Conservation (phyloP, 2,888 invertebrate genomes). For the Epsilonema sp. region DNA sequence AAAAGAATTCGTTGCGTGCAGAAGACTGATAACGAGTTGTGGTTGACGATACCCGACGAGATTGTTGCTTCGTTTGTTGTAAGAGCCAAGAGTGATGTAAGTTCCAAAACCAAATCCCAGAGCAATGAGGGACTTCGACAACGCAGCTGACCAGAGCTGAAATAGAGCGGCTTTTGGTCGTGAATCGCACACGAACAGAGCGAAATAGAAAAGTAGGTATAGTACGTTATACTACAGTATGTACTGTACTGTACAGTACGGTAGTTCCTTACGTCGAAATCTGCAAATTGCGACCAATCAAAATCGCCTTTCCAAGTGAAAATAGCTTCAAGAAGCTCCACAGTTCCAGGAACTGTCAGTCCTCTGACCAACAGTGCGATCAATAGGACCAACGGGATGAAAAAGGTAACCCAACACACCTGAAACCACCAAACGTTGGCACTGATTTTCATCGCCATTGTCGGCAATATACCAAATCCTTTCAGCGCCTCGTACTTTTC, state of each 20-base stretch:
- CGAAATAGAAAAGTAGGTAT: no score
- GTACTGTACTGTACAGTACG: no score
- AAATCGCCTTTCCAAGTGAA: conserved; percentile 12
- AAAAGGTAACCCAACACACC: conserved; percentile 12
- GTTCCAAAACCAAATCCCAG: conserved; percentile 26
- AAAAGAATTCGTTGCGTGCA: no score
- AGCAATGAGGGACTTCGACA: conserved; percentile 23
- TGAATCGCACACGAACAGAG: no score
- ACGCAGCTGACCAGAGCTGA: conserved; percentile 22
- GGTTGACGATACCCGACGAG: conserved; percentile 23
- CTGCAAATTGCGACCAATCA: conserved; percentile 22
- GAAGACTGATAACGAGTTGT: no score
- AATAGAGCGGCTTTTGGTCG: no score
- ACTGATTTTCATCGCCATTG: no score
- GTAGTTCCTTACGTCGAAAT: conserved; percentile 14
- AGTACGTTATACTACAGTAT: no score
- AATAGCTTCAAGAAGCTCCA: conserved; percentile 9
- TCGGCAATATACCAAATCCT: background rate
- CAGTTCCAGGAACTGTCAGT: conserved; percentile 15
- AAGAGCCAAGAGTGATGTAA: conserved; percentile 26
- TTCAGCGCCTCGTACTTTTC: conserved; percentile 14
- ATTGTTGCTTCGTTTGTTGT: conserved; percentile 26
- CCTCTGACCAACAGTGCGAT: conserved; percentile 12
- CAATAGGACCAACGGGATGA: conserved; percentile 10
- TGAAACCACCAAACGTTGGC: no score